Conservation (phyloP, 2,797 vertebrate genomes). For the Ispidina picta region DNA sequence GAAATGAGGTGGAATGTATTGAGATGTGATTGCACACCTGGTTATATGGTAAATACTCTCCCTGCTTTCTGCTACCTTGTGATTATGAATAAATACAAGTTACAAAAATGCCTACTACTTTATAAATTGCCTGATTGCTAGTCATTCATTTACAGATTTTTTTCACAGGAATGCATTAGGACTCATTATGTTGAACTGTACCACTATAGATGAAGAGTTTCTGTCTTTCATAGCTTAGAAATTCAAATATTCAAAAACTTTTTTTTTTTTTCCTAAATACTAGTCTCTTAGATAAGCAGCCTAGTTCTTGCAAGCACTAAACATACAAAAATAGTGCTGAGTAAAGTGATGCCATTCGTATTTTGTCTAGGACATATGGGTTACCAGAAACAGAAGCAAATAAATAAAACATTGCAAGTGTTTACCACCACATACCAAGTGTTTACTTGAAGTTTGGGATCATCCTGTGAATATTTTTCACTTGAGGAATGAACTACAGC, state of each 20-base stretch:
- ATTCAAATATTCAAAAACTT: not conserved
- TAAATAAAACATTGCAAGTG: not conserved
- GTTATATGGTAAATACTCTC: not conserved
- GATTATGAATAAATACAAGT: not conserved
- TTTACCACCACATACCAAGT: too few species aligned
- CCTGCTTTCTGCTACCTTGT: not conserved
- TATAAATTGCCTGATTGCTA: not conserved
- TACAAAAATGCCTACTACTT: not conserved
- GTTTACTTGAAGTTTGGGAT: not conserved
- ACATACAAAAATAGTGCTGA: not conserved
- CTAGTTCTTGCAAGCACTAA: not conserved
- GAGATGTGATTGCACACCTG: not conserved
- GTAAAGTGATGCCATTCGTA: not conserved
- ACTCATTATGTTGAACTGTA: not conserved
- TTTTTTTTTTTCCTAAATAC: not conserved
- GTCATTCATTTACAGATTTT: not conserved
- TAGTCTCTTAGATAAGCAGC: not conserved
- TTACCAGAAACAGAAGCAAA: not conserved
- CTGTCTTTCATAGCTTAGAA: not conserved
- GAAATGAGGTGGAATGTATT: not conserved
- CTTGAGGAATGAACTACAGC: not conserved
- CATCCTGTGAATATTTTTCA: not conserved
- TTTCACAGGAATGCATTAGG: not conserved
- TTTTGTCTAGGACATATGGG: not conserved
- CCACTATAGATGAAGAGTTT: not conserved